phyloP scores from a whole-genome alignment of 2,113 vertebrate genomes.

The Antigone vipio region DNA sequence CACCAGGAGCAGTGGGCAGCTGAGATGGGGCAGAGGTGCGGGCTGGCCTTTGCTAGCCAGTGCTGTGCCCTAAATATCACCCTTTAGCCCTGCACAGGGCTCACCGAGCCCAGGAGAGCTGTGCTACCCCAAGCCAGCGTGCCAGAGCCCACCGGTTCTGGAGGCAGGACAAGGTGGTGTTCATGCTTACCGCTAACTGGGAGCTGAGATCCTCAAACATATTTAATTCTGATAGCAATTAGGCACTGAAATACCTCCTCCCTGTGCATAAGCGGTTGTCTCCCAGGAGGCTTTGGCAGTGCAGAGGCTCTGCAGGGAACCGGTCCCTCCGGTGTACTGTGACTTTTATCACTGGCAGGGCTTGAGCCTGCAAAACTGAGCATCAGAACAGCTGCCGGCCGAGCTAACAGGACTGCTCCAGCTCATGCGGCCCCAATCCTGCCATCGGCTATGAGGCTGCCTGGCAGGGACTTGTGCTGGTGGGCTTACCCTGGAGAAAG shows the following conservation, averaged over 20 bases:
- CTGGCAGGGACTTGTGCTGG: not conserved
- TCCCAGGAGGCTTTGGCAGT: not conserved
- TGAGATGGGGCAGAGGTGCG: not conserved
- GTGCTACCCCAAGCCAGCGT: not conserved
- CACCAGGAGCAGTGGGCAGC: not conserved
- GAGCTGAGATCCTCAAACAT: not conserved
- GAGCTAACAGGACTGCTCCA: not conserved
- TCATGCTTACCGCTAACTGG: not conserved
- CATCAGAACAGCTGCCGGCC: not conserved
- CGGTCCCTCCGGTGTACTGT: not conserved
- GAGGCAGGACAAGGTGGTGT: not conserved
- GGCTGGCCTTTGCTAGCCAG: not conserved
- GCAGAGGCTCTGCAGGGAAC: not conserved
- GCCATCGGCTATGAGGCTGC: not conserved
- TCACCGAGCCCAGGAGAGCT: not conserved
- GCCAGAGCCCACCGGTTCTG: not conserved
- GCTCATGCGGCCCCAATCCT: fast-evolving
- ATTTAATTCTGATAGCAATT: not conserved
- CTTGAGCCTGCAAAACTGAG: not conserved
- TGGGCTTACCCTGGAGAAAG: not conserved
- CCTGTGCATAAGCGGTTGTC: not conserved
- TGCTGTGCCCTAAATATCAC: not conserved
- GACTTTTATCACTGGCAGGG: not conserved
- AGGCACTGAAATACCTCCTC: not conserved
- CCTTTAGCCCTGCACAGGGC: not conserved